A percentile compares a stretch with the other conserved stretches of the same genome.
Evolutionary conservation across 2,888 invertebrate species (phyloP).

Genomic region (Sicus ferrugineus): DNA sequence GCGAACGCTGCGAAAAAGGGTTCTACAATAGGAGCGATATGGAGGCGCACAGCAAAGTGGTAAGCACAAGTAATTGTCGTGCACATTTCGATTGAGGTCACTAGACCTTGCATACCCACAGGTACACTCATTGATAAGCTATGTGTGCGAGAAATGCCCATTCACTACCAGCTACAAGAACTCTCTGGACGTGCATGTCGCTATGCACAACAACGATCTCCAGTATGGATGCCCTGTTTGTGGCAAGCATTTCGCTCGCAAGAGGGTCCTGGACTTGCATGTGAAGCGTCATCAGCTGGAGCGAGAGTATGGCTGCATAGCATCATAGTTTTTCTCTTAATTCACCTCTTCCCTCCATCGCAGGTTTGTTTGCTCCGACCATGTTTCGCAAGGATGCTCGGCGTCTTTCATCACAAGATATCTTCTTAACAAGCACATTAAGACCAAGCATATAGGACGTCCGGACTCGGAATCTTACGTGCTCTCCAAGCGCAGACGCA

Average conservation of each 20-base stretch:
- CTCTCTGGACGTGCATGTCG: conserved; percentile 55
- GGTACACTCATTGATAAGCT: conserved; percentile 48
- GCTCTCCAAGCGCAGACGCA: background rate
- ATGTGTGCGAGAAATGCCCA: conserved; percentile 51
- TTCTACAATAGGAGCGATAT: conserved; percentile 60
- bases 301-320: conserved; percentile 45
- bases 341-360: background rate
- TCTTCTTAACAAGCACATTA: conserved; percentile 41
- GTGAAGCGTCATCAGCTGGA: conserved; percentile 52
- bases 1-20: conserved; percentile 56
- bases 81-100: background rate
- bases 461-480: too few species aligned
- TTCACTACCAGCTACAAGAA: conserved; percentile 55
- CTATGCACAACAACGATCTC: conserved; percentile 52
- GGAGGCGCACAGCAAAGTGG: conserved; percentile 52
- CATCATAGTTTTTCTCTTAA: background rate
- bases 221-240: conserved; percentile 56
- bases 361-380: conserved; percentile 38
- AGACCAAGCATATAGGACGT: conserved; percentile 36
- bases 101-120: conserved; percentile 22
- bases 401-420: conserved; percentile 36
- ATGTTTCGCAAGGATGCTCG: conserved; percentile 36
- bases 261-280: conserved; percentile 52
- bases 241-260: conserved; percentile 53
- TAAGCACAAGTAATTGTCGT: conserved; percentile 31